These are phyloP conservation scores for Sesia bembeciformis DNA, from an alignment of 2,888 invertebrate genomes.

Conservation along the genomic window DNA sequence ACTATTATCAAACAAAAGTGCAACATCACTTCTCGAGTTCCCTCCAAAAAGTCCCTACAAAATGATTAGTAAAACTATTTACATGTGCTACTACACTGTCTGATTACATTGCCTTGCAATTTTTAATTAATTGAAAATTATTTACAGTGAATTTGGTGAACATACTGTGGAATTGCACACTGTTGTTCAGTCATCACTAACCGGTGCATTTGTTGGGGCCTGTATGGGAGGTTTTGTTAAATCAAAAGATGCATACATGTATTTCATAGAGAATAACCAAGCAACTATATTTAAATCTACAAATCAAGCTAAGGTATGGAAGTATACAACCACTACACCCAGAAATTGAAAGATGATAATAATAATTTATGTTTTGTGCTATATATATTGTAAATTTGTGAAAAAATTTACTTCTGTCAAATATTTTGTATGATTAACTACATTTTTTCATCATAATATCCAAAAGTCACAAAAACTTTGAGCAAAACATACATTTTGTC, in stretches of 20 bases:
- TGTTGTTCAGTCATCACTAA: slow-evolving; percentile 72
- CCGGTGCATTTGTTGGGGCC: slow-evolving; percentile 77
- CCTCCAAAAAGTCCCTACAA: neutral
- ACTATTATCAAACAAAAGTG: no score
- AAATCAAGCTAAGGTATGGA: slow-evolving; percentile 78
- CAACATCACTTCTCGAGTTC: no score
- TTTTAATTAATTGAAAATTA: neutral
- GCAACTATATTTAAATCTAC: slow-evolving; percentile 80
- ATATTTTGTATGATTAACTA: neutral
- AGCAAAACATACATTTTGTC: no score
- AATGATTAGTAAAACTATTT: neutral
- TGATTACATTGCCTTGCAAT: neutral
- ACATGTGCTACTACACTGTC: neutral
- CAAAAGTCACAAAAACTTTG: no score
- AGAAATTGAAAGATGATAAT: neutral
- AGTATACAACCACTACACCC: neutral
- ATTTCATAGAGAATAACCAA: slow-evolving; percentile 83
- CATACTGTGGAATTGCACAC: slow-evolving; percentile 76
- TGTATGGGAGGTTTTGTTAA: slow-evolving; percentile 77
- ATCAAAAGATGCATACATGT: slow-evolving; percentile 75
- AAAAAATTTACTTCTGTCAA: neutral
- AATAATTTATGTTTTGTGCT: neutral
- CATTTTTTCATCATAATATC: neutral
- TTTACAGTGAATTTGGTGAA: slow-evolving; percentile 78
- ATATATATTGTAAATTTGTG: neutral